These are phyloP conservation scores for Mesoligia furuncula DNA, from an alignment of 2,888 invertebrate genomes.

Conservation along the genomic window DNA sequence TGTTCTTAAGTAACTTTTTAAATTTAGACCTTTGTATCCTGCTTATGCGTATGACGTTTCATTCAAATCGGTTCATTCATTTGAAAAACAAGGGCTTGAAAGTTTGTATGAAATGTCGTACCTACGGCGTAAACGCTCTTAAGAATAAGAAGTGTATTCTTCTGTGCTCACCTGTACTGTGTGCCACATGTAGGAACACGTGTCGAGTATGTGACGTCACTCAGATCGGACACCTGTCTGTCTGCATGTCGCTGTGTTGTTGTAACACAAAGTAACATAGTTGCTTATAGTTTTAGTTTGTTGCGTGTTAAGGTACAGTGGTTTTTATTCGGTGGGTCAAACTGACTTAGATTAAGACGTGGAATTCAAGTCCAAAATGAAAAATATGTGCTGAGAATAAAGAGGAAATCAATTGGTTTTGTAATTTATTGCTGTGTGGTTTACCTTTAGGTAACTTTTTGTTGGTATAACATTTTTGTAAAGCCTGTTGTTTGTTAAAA, in stretches of 20 bases:
- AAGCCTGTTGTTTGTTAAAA: background rate
- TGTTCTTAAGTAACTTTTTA: too few species aligned
- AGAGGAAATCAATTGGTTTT: background rate
- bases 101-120: too few species aligned
- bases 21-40: too few species aligned
- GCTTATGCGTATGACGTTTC: too few species aligned
- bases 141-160: background rate
- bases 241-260: background rate
- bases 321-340: background rate
- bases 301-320: background rate
- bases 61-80: too few species aligned
- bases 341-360: too few species aligned
- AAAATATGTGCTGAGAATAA: background rate
- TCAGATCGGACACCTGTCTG: conserved; percentile 28
- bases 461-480: background rate
- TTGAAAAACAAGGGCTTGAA: too few species aligned
- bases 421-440: background rate
- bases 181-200: background rate
- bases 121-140: too few species aligned
- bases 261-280: background rate
- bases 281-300: background rate
- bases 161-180: background rate
- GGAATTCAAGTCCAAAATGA: background rate
- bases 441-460: background rate
- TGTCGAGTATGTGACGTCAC: conserved; percentile 10